Conservation (phyloP, 2,888 invertebrate genomes). For the Dexiosoma caninum region DNA sequence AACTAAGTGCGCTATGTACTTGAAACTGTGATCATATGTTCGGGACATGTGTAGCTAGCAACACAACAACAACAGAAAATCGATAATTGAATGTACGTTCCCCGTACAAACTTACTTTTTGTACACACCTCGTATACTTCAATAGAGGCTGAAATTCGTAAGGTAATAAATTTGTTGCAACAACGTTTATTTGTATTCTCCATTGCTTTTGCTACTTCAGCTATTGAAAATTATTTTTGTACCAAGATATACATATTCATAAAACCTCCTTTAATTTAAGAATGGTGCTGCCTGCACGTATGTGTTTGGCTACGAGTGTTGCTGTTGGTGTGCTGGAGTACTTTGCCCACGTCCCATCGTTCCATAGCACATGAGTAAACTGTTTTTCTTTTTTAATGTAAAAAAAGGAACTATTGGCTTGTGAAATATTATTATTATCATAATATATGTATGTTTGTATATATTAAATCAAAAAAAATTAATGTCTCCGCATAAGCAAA, state of each 20-base stretch:
- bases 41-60: too few relatives aligned
- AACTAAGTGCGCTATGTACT: too few relatives aligned
- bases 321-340: slow-evolving; percentile 10
- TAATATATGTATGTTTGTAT: too few relatives aligned
- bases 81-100: too few relatives aligned
- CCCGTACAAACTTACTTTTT: too few relatives aligned
- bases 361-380: slow-evolving; percentile 18
- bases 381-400: neutral
- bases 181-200: slow-evolving; percentile 16
- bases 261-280: slow-evolving; percentile 47
- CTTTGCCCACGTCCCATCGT: slow-evolving; percentile 30
- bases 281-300: slow-evolving; percentile 6
- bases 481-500: too few relatives aligned
- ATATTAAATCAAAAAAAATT: too few relatives aligned
- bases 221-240: slow-evolving; percentile 15
- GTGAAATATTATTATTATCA: too few relatives aligned
- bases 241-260: neutral
- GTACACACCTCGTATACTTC: too few relatives aligned
- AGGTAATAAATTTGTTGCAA: slow-evolving; percentile 56
- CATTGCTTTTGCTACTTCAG: neutral
- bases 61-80: too few relatives aligned
- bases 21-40: too few relatives aligned
- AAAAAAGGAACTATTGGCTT: too few relatives aligned
- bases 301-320: neutral
- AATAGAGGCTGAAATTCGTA: slow-evolving; percentile 32